Evolutionary conservation across 2,113 vertebrate species (phyloP), one percentile per base, ranked within the genome.

Genomic region (Craseonycteris thonglongyai): DNA sequence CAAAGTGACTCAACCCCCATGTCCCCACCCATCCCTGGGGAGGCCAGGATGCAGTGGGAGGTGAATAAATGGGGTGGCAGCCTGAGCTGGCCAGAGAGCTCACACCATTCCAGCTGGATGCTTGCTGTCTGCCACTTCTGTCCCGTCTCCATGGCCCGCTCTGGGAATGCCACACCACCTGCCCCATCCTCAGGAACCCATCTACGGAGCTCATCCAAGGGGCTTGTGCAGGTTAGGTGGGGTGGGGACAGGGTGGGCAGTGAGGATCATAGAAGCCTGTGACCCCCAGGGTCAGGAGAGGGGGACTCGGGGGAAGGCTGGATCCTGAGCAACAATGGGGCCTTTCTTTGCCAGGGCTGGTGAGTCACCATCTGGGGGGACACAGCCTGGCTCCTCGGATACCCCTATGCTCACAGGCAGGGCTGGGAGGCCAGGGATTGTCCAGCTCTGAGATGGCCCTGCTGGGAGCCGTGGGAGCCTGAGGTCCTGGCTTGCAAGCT

Each of bases 1-100:
- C 84, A 87, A 96, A 90, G 92, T 97, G 97, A 97, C 91, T 97
- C 97, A 97, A 89, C 9, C 82, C 92, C 69, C 11, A 22, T 7
- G 61, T 86, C 83, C 56, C 96, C 97, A 96, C 97, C 97, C 96
- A 40, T 96, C 96, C 93, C 96, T 61, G 16, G 96, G 96, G 96
- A 96, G n/a, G 54, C 75, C 47, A 74, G 85, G 85, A 40, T 66
- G 9, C 72, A 21, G 69, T 2, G 26, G 86, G 94, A 96, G 93
- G 93, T 84, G 83, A 92, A 97, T 97, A 97, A 97, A 96, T 81
- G 66, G 91, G 94, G 89, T 95, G 93, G 74, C 83, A 71, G 51
- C 61, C 59, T 38, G 15, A 3, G 59, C 65, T 12, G 42, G 78
- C 71, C 8, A 0, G 63, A 95, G 86, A 97, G 40, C 79, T 93